A percentile compares a stretch with the other conserved stretches of the same genome.
Evolutionary conservation across 2,797 vertebrate species (phyloP).

Genomic region (Picus viridis): DNA sequence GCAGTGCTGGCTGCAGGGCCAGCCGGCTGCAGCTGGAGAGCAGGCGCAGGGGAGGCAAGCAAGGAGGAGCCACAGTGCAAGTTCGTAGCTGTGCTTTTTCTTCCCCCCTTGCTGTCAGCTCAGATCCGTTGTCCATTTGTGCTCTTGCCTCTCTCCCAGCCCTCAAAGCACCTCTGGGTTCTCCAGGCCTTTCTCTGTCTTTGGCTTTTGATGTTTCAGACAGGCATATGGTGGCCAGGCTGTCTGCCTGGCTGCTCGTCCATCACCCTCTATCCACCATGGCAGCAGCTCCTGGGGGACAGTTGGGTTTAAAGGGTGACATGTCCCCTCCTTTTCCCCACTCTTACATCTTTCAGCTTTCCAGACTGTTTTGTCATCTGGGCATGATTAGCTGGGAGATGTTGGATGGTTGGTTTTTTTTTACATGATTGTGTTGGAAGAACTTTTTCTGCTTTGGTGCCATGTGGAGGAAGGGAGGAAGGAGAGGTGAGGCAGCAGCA

Average conservation of each 20-base stretch:
- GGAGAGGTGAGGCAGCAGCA: not conserved
- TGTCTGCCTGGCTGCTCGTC: not conserved
- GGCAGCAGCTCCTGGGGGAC: constrained; percentile 17
- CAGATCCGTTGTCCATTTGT: not conserved
- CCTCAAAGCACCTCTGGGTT: constrained; percentile 1
- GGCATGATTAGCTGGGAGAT: not conserved
- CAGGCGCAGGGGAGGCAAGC: not conserved
- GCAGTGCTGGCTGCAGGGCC: not conserved
- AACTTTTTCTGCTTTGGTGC: not conserved
- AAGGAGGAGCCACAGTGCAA: not conserved
- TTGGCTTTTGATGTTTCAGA: not conserved
- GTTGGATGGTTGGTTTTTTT: not conserved
- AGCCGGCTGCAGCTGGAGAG: not conserved
- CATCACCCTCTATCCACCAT: not conserved
- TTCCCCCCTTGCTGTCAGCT: not conserved
- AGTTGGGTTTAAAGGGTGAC: not conserved
- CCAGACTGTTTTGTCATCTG: not conserved
- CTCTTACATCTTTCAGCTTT: not conserved
- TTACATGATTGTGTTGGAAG: not conserved
- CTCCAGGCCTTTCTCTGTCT: not conserved
- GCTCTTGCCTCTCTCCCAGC: not conserved
- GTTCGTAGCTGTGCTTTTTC: not conserved
- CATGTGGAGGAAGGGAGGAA: not conserved
- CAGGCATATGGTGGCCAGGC: not conserved
- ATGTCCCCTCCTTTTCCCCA: not conserved